Base-by-base conservation (phyloP, 2,797 vertebrate species). In the Myotis vivesi region DNA sequence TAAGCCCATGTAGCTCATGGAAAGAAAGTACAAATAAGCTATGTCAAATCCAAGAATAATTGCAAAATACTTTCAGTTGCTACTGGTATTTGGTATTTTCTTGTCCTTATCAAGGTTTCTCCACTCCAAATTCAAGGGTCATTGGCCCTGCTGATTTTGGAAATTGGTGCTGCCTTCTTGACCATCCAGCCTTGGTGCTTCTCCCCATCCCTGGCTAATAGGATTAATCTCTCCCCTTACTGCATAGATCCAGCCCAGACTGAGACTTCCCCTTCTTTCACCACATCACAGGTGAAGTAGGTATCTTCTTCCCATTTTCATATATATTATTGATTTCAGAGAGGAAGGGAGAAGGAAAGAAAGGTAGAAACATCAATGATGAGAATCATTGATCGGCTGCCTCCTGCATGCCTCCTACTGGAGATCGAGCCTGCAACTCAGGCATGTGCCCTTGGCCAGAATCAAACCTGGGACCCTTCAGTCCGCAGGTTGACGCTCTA, bases 161-260 rank as follows among this genome's bases (percentile, higher is more conserved):
- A 77, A 49, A 38, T 62, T 20, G 59, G 10, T 20, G 28, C 3
- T 57, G 53, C 41, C 89, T 80, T 57, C 64, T 72, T 33, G 8
- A n/a, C 4, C 6, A 6, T 28, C 20, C 30, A 28, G 25, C 20
- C 22, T 51, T 46, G 41, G 16, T 49, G n/a, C 10, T 71, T 57
- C 9, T 83, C 71, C 33, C 6, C 2, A 28, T 16, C 33, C 6
- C 0, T 46, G 51, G 44, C 10, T 55, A 16, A 64, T 55, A 10
- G 3, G 13, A 33, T 36, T 9, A 51, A 49, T 36, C 53, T 36
- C 44, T 64, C 17, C 17, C 23, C 36, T 5, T 33, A 9, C 0
- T 3, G 2, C 9, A 2, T 1, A 30, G 49, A 19, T 8, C 10
- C 30, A 28, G 38, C 62, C 5, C 3, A 59, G 20, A 30, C 5